Base-by-base conservation (phyloP, 2,888 invertebrate genomes). In the Agelastica alni region DNA sequence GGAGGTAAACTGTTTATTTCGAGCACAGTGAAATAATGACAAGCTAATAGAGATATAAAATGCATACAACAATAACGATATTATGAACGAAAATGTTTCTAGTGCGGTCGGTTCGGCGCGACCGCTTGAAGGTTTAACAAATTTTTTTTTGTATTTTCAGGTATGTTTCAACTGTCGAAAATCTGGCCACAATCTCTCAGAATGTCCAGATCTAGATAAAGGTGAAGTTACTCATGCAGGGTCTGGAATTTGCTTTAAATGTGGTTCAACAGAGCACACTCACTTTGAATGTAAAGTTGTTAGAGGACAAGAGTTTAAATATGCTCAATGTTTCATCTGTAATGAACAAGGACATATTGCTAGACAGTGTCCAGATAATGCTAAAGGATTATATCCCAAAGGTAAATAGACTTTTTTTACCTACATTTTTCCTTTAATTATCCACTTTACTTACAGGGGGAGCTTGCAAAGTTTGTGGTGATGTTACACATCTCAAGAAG, bases 241-340 rank as follows among this genome's bases (percentile, higher is more conserved):
- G 3, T 83, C 83, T 42, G 90, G 89, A 4, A 84, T 93, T 41
- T 93, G 93, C 70, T 93, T 89, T 70, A 93, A 93, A 75, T 94
- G 94, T 76, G 94, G 94, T 0, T 93, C 93, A 0, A 90, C 90
- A 3, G 93, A 93, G 72, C 94, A 94, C 70, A 85, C 84, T 7
- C 86, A 88, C 67, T 85, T 85, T 70, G 84, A 87, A 68, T 89
- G 89, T 66, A 85, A 84, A 78, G 86, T 87, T 0, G 82, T 82
- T 26, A 82, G 78, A 62, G 81, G 81, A 31, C 81, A 84, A 57
- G 85, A 86, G 53, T 92, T 85, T 68, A 84, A 89, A 70, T 93
- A 86, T 78, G 94, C 94, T 0, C 86, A 85, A 48, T 96, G 95
- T 75, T 95, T 94, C 70, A 88, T 95, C 62, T 96, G 95, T 73